phyloP scores from a whole-genome alignment of 2,797 vertebrate genomes.

The Pseudochirops corinnae region DNA sequence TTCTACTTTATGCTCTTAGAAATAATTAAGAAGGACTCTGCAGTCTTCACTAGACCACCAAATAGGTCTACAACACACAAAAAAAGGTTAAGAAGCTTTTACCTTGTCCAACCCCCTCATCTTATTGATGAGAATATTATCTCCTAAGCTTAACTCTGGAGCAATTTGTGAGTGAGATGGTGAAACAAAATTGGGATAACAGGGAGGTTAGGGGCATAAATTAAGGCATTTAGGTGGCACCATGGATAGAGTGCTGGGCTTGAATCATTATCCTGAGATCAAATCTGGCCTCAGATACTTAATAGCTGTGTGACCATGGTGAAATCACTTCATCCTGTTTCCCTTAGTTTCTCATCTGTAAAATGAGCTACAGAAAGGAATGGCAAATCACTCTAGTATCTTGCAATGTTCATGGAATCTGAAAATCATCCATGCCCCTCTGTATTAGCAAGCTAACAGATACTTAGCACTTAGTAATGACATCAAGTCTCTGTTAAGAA shows the following conservation, averaged over 20 bases:
- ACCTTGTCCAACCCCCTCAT: not conserved
- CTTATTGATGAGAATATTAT: not conserved
- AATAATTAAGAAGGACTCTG: not conserved
- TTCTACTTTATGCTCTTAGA: not conserved
- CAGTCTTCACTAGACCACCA: not conserved
- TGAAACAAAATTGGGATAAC: not conserved
- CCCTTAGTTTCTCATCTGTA: not conserved
- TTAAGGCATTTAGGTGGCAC: not conserved
- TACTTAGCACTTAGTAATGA: no score
- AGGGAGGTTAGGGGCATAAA: not conserved
- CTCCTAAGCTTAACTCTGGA: not conserved
- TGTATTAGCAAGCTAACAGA: no score
- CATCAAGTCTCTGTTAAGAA: no score
- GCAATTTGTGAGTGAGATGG: not conserved
- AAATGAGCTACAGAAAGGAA: no score
- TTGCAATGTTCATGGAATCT: no score
- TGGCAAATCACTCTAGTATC: no score
- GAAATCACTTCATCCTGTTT: not conserved
- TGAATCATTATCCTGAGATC: not conserved
- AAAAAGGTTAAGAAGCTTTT: not conserved
- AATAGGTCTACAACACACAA: not conserved
- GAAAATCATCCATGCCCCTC: no score
- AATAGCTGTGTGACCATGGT: no score
- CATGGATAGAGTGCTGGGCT: not conserved
- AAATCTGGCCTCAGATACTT: not conserved